Base-by-base conservation (phyloP, 1,140 invertebrate genomes). In the Andricus grossulariae region DNA sequence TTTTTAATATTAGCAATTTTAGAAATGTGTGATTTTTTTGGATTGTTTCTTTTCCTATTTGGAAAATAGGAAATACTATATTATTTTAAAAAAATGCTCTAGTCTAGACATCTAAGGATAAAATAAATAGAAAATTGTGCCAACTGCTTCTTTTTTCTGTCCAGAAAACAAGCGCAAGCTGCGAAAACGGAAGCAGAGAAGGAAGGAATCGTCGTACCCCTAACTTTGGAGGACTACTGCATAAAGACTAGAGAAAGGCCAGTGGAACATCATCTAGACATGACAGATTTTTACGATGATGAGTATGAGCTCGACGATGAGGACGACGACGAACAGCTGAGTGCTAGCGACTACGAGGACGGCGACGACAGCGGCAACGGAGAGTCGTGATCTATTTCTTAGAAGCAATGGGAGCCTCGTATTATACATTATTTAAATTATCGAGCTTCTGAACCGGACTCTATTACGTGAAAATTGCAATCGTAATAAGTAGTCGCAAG, bases 141-240 rank as follows among this genome's bases (percentile, higher is more conserved):
- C 5, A 32, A 32, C 25, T 3, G 25, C 2, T 32, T 32, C 25
- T 32, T 32, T 45, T 39, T 57, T 57, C 11, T 57, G 25, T 93
- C 60, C 90, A 98, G 98, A 86, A 99, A 98, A 93, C 98, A 99
- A 94, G 99, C 99, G 1, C 94, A 97, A 87, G 95, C 96, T 5
- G 98, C 98, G 21, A 96, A 98, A 88, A 94, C 95, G 57, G 98
- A 99, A 84, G 99, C 99, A 1, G 97, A 98, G 88, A 96, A 96
- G 78, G 99, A 99, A 92, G 97, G 97, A 82, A 98, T 99, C 71
- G 95, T 96, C 45, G 98, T 99, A 78, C 99, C 99, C 45, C 94
- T 97, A 76, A 99, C 99, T 3, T 91, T 99, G 86, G 98, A 99
- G 93, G 99, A 99, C 91, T 99, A 99, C 91, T 98, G 97, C 90